Evolutionary conservation across 2,797 vertebrate species (phyloP), one percentile per base, ranked within the genome.

Genomic region (Hydrophis major): DNA sequence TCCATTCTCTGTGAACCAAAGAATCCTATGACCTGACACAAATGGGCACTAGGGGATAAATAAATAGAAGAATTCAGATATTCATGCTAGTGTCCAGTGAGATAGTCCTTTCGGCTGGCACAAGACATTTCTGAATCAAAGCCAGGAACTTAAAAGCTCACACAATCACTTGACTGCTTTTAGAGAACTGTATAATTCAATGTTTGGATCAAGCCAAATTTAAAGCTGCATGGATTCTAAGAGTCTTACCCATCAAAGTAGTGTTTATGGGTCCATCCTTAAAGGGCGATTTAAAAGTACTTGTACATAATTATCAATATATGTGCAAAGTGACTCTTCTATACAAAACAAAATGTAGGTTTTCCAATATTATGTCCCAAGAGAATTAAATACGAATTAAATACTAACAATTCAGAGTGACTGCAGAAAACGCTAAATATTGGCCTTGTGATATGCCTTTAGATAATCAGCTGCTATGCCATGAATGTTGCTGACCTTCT

Each of bases 381-480:
- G 4, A 20, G 63, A 55, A 18, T 60, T 56, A 87, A 32, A 78
- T 63, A 32, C 32, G 32, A 32, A 32, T 32, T 32, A 32, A 32
- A 32, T 32, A 32, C 78, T 90, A 95, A 0, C 13, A 87, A 89
- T 86, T 37, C 11, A 12, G 61, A 22, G 59, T 69, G 78, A 87
- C 50, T 16, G 93, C n/a, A 56, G 69, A 53, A 91, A 14, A 32
- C 90, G n/a, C 92, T 74, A 87, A 91, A 89, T 86, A 89, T 42
- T 90, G 63, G n/a, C 47, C 83, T 87, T 92, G 91, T 20, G 14
- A 11, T 93, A 55, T 55, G 4, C 69, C 78, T 78, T 93, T 93
- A 93, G 94, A 12, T 63, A 4, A 90, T 63, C 6, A 92, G 66
- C 78, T 95, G 86, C 83, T 28, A 90, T 8, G 69, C 55, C 14